A percentile compares a stretch with the other conserved stretches of the same genome.
Evolutionary conservation across 2,888 invertebrate genomes (phyloP).

Genomic region (Hyposoter didymator): DNA sequence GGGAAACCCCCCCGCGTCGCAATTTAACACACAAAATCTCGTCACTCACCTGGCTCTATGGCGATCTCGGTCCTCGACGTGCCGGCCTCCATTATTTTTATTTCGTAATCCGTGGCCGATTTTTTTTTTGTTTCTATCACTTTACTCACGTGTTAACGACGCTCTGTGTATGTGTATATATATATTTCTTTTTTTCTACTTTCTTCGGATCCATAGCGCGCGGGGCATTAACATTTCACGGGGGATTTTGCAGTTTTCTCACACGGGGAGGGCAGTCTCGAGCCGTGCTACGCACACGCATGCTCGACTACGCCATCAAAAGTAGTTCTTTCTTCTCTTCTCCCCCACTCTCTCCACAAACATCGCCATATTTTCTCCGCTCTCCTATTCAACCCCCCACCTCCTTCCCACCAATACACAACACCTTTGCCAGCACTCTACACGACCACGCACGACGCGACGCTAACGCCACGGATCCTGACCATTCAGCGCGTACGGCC

Average conservation of each 20-base stretch:
- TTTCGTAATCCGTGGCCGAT: constrained; percentile 68
- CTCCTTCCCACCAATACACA: background rate
- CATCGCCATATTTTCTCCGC: constrained; percentile 13
- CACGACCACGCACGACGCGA: constrained; percentile 17
- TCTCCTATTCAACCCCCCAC: background rate
- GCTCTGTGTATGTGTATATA: constrained; percentile 47
- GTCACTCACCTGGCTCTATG: constrained; percentile 84
- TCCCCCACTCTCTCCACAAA: constrained; percentile 22
- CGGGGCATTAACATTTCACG: constrained; percentile 78
- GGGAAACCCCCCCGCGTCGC: constrained; percentile 66
- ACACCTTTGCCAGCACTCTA: constrained; percentile 7
- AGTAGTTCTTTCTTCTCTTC: constrained; percentile 73
- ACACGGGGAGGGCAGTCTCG: constrained; percentile 69
- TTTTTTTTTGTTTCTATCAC: constrained; percentile 68
- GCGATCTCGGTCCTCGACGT: constrained; percentile 82
- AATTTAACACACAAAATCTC: constrained; percentile 51
- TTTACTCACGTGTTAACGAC: constrained; percentile 76
- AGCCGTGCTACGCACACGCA: constrained; percentile 76
- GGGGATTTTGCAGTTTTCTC: constrained; percentile 78
- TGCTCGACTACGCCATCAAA: constrained; percentile 72
- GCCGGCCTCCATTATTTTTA: constrained; percentile 84
- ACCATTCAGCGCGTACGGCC: constrained; percentile 1
- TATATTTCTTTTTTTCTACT: constrained; percentile 70
- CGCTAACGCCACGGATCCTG: constrained; percentile 23
- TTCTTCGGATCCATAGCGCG: constrained; percentile 78